Percentiles rank a stretch among this genome's conserved stretches.
phyloP scores from a whole-genome alignment of 2,888 invertebrate species.

The Agonum fuliginosum region DNA sequence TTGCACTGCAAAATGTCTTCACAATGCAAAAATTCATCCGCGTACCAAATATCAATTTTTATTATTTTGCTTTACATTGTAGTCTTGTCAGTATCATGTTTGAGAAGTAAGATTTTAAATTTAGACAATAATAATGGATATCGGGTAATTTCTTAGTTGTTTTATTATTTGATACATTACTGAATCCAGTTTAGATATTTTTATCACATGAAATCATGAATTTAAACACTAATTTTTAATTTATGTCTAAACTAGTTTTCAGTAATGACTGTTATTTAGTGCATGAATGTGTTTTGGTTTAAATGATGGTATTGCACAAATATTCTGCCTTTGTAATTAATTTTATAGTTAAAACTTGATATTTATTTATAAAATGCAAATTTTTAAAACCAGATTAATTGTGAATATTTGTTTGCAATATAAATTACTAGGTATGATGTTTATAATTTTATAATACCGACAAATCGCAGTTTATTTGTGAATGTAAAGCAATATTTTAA shows the following conservation, averaged over 20 bases:
- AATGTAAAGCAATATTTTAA: constrained; percentile 55
- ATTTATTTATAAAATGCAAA: too few species aligned
- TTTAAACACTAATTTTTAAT: neutral
- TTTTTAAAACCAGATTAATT: too few species aligned
- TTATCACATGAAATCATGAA: neutral
- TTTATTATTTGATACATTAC: neutral
- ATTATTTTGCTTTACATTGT: constrained; percentile 36
- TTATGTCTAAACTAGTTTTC: neutral
- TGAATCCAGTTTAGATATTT: neutral
- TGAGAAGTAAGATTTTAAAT: constrained; percentile 44
- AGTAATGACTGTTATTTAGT: constrained; percentile 4
- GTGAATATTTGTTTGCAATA: too few species aligned
- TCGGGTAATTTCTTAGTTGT: constrained; percentile 45
- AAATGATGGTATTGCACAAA: constrained; percentile 18
- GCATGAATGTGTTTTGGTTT: constrained; percentile 3
- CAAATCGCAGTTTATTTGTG: constrained; percentile 13
- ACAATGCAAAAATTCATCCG: constrained; percentile 22
- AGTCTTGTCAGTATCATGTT: constrained; percentile 32
- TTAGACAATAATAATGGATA: constrained; percentile 56
- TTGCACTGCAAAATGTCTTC: constrained; percentile 41
- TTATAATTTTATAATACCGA: neutral
- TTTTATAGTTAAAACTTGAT: neutral
- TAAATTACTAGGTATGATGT: neutral
- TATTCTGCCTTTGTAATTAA: constrained; percentile 2
- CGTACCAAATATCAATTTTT: constrained; percentile 42